Conservation (phyloP, 2,113 vertebrate species). For the Aplodontia rufa region DNA sequence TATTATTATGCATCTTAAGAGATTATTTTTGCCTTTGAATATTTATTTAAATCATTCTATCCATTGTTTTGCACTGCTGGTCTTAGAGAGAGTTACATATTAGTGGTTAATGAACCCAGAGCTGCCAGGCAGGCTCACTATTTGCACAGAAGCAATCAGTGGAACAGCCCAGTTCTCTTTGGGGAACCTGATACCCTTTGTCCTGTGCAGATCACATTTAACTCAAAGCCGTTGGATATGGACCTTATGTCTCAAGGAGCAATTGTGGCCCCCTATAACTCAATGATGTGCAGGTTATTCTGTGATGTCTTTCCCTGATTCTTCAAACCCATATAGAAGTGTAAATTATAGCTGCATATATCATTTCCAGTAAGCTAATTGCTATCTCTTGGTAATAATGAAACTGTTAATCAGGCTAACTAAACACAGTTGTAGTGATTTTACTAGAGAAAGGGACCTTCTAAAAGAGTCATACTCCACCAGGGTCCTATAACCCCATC, state of each 20-base stretch:
- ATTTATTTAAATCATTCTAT: conserved; percentile 9
- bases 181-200: neutral
- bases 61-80: no score
- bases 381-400: conserved; percentile 47
- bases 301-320: neutral
- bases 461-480: neutral
- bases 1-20: neutral
- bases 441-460: conserved; percentile 27
- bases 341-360: conserved; percentile 33
- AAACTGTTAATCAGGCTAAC: conserved; percentile 60
- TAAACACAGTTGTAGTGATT: conserved; percentile 58
- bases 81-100: neutral
- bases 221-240: neutral
- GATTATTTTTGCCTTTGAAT: neutral
- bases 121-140: neutral
- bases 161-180: neutral
- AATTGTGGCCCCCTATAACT: neutral
- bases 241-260: neutral
- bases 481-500: conserved; percentile 17
- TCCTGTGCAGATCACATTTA: neutral
- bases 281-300: conserved; percentile 1
- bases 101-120: neutral
- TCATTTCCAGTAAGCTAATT: conserved; percentile 57
- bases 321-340: conserved; percentile 37
- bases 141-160: neutral